Conservation (phyloP, 2,113 vertebrate genomes). For the Nothobranchius furzeri region DNA sequence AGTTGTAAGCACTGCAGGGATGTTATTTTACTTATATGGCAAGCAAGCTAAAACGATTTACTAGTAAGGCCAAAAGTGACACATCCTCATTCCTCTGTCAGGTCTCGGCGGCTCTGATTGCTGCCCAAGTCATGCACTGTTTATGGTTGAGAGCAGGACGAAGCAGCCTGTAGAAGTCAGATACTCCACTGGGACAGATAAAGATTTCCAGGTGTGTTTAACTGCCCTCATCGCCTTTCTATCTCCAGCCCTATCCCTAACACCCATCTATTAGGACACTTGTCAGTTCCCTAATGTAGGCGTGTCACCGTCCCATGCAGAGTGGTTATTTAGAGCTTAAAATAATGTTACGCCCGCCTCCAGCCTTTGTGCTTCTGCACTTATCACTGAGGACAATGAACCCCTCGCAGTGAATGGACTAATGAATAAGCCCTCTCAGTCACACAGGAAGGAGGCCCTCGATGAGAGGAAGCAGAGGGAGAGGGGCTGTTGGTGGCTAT, state of each 20-base stretch:
- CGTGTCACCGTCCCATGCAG: conserved; percentile 49
- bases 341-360: conserved; percentile 69
- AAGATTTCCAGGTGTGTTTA: conserved; percentile 72
- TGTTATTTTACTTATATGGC: conserved; percentile 18
- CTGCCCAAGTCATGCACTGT: conserved; percentile 28
- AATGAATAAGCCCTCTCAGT: conserved; percentile 75
- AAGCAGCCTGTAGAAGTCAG: conserved; percentile 27
- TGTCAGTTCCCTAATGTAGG: conserved; percentile 66
- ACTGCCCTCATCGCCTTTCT: conserved; percentile 52
- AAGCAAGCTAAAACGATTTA: conserved; percentile 25
- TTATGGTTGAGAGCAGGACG: conserved; percentile 33
- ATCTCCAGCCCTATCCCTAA: conserved; percentile 23
- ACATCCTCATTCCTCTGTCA: conserved; percentile 45
- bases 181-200: conserved; percentile 50
- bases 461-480: conserved; percentile 65
- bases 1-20: conserved; percentile 20
- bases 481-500: conserved; percentile 45
- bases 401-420: conserved; percentile 63
- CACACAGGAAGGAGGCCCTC: conserved; percentile 71
- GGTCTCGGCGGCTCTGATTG: conserved; percentile 29
- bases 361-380: conserved; percentile 63
- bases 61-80: conserved; percentile 33
- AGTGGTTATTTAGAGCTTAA: conserved; percentile 73
- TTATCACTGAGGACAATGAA: conserved; percentile 71
- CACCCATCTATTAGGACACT: conserved; percentile 53